phyloP scores from a whole-genome alignment of 2,797 vertebrate genomes.

The Sciaenops ocellatus region DNA sequence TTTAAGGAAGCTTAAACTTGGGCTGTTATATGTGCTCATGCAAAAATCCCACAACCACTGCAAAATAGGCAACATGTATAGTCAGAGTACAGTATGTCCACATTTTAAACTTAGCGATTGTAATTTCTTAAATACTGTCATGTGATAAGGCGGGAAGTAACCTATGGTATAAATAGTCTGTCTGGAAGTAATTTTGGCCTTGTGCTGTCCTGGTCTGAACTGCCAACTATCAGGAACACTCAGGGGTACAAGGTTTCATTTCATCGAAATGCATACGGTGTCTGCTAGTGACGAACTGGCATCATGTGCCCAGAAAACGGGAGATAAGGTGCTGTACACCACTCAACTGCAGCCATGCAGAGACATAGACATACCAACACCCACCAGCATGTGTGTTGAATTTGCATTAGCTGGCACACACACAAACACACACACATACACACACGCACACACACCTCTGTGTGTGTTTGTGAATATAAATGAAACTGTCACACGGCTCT shows the following conservation, averaged over 20 bases:
- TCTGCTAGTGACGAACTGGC: slow-evolving; percentile 40
- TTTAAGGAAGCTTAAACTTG: background rate
- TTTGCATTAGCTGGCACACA: slow-evolving; percentile 33
- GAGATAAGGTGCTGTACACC: slow-evolving; percentile 48
- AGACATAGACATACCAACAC: slow-evolving; percentile 48
- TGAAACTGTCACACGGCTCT: background rate
- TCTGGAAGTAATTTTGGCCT: slow-evolving; percentile 64
- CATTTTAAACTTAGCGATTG: slow-evolving; percentile 44
- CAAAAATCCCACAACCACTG: background rate
- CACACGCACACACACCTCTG: slow-evolving; percentile 12
- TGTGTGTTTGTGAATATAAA: slow-evolving; percentile 26
- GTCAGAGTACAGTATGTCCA: background rate
- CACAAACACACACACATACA: background rate
- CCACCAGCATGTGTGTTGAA: slow-evolving; percentile 19
- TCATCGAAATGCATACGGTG: slow-evolving; percentile 56
- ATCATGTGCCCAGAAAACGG: slow-evolving; percentile 53
- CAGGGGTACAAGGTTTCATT: slow-evolving; percentile 59
- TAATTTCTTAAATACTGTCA: slow-evolving; percentile 52
- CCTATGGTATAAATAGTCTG: slow-evolving; percentile 68
- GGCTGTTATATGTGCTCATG: background rate
- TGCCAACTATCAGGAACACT: slow-evolving; percentile 68
- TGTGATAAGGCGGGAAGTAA: slow-evolving; percentile 59
- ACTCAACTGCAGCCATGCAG: slow-evolving; percentile 42
- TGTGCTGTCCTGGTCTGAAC: slow-evolving; percentile 65
- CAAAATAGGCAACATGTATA: background rate